phyloP scores from a whole-genome alignment of 1,140 invertebrate species.

The Arctopsyche grandis region DNA sequence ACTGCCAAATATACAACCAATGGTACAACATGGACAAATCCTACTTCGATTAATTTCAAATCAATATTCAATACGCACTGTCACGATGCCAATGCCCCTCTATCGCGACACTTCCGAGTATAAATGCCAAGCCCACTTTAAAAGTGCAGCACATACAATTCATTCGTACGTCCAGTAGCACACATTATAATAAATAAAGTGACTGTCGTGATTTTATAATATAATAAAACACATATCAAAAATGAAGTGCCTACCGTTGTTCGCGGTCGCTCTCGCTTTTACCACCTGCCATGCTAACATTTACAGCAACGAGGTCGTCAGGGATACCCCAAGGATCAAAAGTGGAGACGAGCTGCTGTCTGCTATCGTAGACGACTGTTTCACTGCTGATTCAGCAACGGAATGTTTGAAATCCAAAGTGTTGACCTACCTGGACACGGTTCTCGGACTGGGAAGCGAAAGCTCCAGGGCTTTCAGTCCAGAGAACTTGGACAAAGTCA shows the following conservation, averaged over 20 bases:
- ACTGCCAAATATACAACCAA: slow-evolving; percentile 46
- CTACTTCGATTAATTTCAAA: slow-evolving; percentile 44
- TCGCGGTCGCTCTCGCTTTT: slow-evolving; percentile 62
- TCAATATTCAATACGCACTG: slow-evolving; percentile 56
- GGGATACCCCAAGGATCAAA: slow-evolving; percentile 67
- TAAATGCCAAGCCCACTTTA: slow-evolving; percentile 69
- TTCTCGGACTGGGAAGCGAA: slow-evolving; percentile 73
- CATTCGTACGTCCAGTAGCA: slow-evolving; percentile 53
- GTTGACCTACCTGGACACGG: slow-evolving; percentile 75
- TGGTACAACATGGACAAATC: slow-evolving; percentile 34
- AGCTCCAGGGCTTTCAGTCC: slow-evolving; percentile 65
- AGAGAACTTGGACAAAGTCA: slow-evolving; percentile 77
- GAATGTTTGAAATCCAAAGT: slow-evolving; percentile 79
- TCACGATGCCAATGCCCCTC: slow-evolving; percentile 53
- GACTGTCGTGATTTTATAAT: not conserved
- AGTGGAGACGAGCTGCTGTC: slow-evolving; percentile 75
- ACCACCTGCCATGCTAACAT: slow-evolving; percentile 63
- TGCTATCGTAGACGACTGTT: slow-evolving; percentile 77
- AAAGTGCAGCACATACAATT: slow-evolving; percentile 64
- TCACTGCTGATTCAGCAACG: slow-evolving; percentile 71
- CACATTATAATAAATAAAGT: slow-evolving; percentile 21
- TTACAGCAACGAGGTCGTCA: slow-evolving; percentile 62
- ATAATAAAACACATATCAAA: slow-evolving; percentile 2
- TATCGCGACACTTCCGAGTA: slow-evolving; percentile 65
- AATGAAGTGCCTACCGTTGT: slow-evolving; percentile 59